Conservation (phyloP, 1,140 invertebrate genomes). For the Calycopis cecrops region DNA sequence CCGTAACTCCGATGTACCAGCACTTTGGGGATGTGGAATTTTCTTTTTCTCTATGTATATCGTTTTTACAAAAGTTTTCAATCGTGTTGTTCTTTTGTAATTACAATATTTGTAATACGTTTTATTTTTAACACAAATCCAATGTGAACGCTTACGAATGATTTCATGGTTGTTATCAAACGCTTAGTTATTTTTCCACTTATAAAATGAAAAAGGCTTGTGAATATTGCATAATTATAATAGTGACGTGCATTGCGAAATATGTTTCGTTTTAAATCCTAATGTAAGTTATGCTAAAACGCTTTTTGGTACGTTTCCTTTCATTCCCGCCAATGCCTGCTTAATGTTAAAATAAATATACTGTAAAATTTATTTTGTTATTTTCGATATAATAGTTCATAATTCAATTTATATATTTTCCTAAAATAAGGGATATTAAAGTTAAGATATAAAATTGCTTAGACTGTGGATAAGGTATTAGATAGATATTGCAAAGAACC, state of each 20-base stretch:
- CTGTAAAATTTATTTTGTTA: constrained; percentile 1
- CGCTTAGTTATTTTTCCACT: constrained; percentile 25
- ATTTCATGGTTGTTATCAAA: constrained; percentile 31
- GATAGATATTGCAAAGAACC: constrained; percentile 49
- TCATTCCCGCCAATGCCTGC: constrained; percentile 3
- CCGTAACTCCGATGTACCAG: constrained; percentile 37
- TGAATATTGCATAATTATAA: constrained; percentile 52
- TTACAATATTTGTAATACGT: neutral
- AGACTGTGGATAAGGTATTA: constrained; percentile 45
- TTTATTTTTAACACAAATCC: neutral
- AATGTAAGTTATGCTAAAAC: constrained; percentile 3
- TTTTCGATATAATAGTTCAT: neutral
- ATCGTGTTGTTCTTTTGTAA: too few species aligned
- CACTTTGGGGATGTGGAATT: constrained; percentile 3
- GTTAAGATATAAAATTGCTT: constrained; percentile 37
- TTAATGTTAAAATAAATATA: constrained; percentile 1
- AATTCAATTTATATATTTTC: constrained; percentile 26
- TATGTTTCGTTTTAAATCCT: constrained; percentile 13
- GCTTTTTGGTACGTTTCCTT: constrained; percentile 7
- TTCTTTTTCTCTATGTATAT: too few species aligned
- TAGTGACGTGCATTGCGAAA: constrained; percentile 32
- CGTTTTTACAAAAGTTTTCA: too few species aligned
- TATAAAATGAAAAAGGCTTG: constrained; percentile 46
- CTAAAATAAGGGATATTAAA: constrained; percentile 16
- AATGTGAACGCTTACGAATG: constrained; percentile 16